Evolutionary conservation across 2,797 vertebrate genomes (phyloP), one percentile per base, ranked within the genome.

Genomic region (Pelobates cultripes): DNA sequence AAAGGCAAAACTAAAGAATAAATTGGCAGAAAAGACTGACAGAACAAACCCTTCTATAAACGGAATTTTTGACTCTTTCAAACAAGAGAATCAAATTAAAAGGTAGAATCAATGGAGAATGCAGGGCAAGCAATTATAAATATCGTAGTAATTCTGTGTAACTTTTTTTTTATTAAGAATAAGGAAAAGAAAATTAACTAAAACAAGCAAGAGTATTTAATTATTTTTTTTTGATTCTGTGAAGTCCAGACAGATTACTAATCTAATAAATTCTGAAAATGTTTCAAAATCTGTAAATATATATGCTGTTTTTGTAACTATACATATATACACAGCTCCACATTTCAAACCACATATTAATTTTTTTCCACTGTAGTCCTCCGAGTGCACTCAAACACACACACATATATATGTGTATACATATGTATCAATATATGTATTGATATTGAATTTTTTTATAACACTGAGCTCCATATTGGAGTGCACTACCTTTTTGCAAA

Each of bases 1-100:
- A 95, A 92, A 92, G 92, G 92, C 92, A 91, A 94, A 95, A 91
- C 89, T 89, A 92, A 88, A 93, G 92, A 94, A 95, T 93, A 94
- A 94, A 92, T 91, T 93, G 89, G 88, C 84, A 89, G 91, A 86
- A 86, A 89, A 77, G 86, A 82, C 80, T 78, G 79, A 3, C 70
- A 84, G 82, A 90, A 90, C 87, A 93, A 92, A 86, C 86, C 87
- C 76, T 84, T 87, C 86, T 79, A 87, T 87, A 88, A 87, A 90
- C 94, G 93, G 83, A 77, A 55, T 74, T 93, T 90, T 63, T 87
- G 92, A 91, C 90, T 93, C 93, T 84, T 73, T 90, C 89, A 86
- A 87, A 86, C 90, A 90, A 89, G 72, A 89, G 75, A 55, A 71
- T 69, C 0, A 73, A 84, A 89, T 84, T 86, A 89, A 82, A 86